These are phyloP conservation scores for Ips nitidus DNA, from an alignment of 1,140 invertebrate genomes.

Conservation along the genomic window DNA sequence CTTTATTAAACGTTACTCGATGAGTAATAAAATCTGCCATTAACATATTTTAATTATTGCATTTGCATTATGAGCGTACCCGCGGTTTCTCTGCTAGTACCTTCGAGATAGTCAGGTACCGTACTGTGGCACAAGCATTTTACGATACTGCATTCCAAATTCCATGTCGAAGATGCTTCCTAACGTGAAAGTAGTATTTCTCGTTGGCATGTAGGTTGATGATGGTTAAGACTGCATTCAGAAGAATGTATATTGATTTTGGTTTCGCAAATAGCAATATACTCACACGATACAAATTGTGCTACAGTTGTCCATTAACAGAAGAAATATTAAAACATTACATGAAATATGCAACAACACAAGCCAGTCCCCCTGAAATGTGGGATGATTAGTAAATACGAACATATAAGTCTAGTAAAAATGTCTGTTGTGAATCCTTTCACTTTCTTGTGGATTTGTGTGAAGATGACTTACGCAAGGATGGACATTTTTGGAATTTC, in stretches of 20 bases:
- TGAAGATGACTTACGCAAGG: conserved; percentile 22
- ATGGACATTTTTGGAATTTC: conserved; percentile 31
- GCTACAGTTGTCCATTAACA: too few species aligned
- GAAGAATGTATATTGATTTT: too few species aligned
- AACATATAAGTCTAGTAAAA: conserved; percentile 18
- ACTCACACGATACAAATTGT: too few species aligned
- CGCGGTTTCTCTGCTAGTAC: conserved; percentile 1
- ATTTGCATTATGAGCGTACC: not conserved
- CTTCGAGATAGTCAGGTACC: conserved; percentile 23
- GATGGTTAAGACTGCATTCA: conserved; percentile 16
- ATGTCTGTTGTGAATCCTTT: conserved; percentile 27
- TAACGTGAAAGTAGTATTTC: conserved; percentile 47
- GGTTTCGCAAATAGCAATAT: too few species aligned
- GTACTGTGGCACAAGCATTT: conserved; percentile 24
- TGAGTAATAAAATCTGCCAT: not conserved
- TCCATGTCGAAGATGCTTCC: conserved; percentile 45
- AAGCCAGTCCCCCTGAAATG: conserved; percentile 1
- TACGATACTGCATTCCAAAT: conserved; percentile 40
- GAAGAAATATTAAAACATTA: conserved; percentile 7
- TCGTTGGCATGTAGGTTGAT: conserved; percentile 40
- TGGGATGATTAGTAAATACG: conserved; percentile 18
- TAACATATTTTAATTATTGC: conserved; percentile 3
- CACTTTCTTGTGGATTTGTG: conserved; percentile 24
- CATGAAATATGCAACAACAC: conserved; percentile 18
- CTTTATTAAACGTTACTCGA: too few species aligned